Conservation (phyloP, 2,113 vertebrate species). For the Zosterops hypoxanthus region DNA sequence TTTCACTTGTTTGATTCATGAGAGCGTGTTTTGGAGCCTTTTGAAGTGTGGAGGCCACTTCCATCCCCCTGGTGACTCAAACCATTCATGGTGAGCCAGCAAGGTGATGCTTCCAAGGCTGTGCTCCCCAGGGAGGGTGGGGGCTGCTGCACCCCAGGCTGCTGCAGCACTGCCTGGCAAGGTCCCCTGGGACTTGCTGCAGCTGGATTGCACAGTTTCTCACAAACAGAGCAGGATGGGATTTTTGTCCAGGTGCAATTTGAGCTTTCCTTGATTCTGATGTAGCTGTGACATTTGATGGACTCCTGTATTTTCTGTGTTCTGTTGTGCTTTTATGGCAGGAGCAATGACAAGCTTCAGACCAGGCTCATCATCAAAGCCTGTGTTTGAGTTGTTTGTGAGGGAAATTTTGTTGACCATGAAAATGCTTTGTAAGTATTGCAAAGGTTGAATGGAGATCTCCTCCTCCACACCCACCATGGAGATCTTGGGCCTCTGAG, state of each 20-base stretch:
- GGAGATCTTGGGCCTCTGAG: neutral
- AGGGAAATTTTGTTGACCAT: neutral
- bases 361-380: neutral
- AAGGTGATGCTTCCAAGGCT: neutral
- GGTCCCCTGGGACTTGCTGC: neutral
- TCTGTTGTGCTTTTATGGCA: neutral
- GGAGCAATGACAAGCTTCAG: neutral
- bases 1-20: neutral
- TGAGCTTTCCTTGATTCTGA: neutral
- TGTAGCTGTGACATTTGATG: neutral
- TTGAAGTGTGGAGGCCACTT: neutral
- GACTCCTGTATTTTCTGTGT: neutral
- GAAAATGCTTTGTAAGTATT: neutral
- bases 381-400: neutral
- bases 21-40: neutral
- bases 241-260: neutral
- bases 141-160: neutral
- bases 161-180: accelerated
- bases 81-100: neutral
- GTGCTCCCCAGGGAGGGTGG: neutral
- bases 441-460: neutral
- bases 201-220: neutral
- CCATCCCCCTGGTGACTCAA: neutral
- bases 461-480: neutral
- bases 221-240: neutral